Base-by-base conservation (phyloP, 2,888 invertebrate genomes). In the Argyresthia goedartella region DNA sequence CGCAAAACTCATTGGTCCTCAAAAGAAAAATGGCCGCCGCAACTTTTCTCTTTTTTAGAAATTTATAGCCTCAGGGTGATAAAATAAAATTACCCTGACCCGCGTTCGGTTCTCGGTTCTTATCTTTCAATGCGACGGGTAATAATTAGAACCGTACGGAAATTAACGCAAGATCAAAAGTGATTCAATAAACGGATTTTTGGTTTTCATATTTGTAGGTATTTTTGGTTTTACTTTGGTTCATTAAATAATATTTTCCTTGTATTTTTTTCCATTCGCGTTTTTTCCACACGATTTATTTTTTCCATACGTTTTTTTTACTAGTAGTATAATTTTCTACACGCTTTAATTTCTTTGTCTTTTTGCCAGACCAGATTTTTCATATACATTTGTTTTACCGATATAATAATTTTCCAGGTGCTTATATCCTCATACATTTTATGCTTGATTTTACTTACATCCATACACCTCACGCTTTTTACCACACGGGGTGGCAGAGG, bases 71-170 rank as follows among this genome's bases (percentile, higher is more conserved):
- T 14, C 10, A 33, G 44, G 50, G 50, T 14, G 50, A 43, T 51
- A 43, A 43, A 44, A 43, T 11, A 43, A 44, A 43, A 54, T 56
- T 54, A 56, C 52, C 55, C 54, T 48, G 49, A 54, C 58, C 49
- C 52, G 44, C 45, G 57, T 60, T 59, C 56, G 56, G 49, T 47
- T 51, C 55, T 50, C 45, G 36, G 48, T 14, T n/a, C 48, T 48
- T 48, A 48, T 48, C 36, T 48, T 13, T 48, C 35, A 36, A 39
- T 39, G 48, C 48, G 48, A 48, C 9, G 25, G 48, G 34, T 51
- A 51, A 51, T 54, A 54, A 54, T 54, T 51, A 54, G 54, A 49
- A 25, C 15, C 43, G 49, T 45, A 49, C 52, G 54, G 54, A 54
- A 54, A 54, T 54, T 51, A 54, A 54, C n/a, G 13, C 14, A 43